phyloP scores from a whole-genome alignment of 2,797 vertebrate genomes.

The Delichon dasypus region DNA sequence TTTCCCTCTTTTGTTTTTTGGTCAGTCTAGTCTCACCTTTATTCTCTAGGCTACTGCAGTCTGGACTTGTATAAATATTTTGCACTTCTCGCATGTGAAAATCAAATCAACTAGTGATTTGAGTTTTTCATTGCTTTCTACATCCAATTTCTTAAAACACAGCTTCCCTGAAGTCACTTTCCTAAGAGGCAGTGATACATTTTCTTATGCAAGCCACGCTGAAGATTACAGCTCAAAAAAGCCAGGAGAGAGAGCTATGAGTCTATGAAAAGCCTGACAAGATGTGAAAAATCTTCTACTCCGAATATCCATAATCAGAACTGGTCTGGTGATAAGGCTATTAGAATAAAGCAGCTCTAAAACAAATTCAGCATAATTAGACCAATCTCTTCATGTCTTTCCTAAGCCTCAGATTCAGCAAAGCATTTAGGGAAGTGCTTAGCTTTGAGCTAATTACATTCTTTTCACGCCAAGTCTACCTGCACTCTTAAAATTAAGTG shows the following conservation, averaged over 20 bases:
- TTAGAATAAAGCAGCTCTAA: conserved; percentile 17
- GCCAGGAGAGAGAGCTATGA: neutral
- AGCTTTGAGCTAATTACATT: conserved; percentile 34
- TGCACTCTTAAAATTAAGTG: conserved; percentile 13
- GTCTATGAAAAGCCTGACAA: neutral
- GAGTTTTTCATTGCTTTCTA: neutral
- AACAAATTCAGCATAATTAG: conserved; percentile 14
- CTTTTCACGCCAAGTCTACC: conserved; percentile 13
- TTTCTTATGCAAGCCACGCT: neutral
- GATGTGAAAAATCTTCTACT: neutral
- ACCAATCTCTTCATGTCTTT: conserved; percentile 7
- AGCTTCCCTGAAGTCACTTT: neutral
- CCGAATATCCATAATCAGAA: neutral
- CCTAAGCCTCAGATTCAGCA: neutral
- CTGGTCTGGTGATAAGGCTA: neutral
- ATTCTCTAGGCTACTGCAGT: neutral
- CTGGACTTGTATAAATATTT: neutral
- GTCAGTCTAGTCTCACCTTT: neutral
- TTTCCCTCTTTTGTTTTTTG: neutral
- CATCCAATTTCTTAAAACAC: neutral
- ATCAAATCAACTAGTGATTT: neutral
- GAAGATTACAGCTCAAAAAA: neutral
- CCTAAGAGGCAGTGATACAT: neutral
- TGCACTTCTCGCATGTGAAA: neutral
- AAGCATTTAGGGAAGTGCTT: conserved; percentile 24